Conservation (phyloP, 2,113 vertebrate species). For the Spea bombifrons region DNA sequence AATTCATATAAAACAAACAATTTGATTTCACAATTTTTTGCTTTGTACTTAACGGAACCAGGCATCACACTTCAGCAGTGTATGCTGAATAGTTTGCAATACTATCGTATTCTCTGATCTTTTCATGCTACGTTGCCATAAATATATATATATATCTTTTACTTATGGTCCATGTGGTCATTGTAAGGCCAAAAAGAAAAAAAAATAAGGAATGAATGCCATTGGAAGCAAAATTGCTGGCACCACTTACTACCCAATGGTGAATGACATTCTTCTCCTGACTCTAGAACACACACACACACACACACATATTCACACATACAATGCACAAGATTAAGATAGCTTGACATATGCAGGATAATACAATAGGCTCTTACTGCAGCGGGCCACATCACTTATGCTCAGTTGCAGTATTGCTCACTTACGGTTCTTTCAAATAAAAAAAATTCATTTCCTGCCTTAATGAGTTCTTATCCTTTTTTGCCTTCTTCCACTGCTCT, state of each 20-base stretch:
- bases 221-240: background rate
- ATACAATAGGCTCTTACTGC: slow-evolving; percentile 23
- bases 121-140: background rate
- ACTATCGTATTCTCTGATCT: background rate
- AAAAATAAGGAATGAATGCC: slow-evolving; percentile 28
- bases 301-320: background rate
- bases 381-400: background rate
- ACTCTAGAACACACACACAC: slow-evolving; percentile 8
- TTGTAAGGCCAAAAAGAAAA: slow-evolving; percentile 4
- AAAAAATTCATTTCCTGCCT: background rate
- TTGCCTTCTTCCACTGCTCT: background rate
- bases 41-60: slow-evolving; percentile 8
- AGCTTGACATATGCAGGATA: slow-evolving; percentile 20
- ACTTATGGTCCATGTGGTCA: slow-evolving; percentile 3
- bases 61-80: background rate
- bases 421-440: slow-evolving; percentile 3
- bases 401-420: slow-evolving; percentile 1
- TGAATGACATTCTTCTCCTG: background rate
- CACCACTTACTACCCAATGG: background rate
- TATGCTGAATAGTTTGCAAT: background rate
- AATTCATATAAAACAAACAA: background rate
- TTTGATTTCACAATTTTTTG: background rate
- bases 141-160: background rate
- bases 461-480: background rate
- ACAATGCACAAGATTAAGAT: slow-evolving; percentile 19